A percentile compares a stretch with the other conserved stretches of the same genome.
Conservation (phyloP, 2,888 invertebrate genomes). For the Epistrophella euchroma region DNA sequence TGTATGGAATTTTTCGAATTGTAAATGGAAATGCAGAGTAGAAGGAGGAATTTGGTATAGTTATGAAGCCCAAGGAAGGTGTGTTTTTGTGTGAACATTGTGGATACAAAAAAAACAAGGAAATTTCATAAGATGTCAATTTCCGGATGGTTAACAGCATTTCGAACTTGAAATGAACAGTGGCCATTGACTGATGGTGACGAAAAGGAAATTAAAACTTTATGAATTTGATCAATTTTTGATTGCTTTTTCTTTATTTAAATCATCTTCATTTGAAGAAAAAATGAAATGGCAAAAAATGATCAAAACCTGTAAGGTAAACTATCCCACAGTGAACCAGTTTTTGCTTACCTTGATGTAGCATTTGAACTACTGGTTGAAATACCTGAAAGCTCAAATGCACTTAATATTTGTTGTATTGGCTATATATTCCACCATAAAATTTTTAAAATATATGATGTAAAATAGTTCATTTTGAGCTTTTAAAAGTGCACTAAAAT, state of each 20-base stretch:
- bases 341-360: too few relatives aligned
- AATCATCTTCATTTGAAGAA: not conserved
- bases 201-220: slow-evolving; percentile 25
- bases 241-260: not conserved
- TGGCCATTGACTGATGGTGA: slow-evolving; percentile 14
- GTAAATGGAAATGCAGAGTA: slow-evolving; percentile 5
- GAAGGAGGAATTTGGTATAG: slow-evolving; percentile 15
- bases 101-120: slow-evolving; percentile 6
- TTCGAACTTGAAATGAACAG: slow-evolving; percentile 56
- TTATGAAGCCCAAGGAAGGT: slow-evolving; percentile 7
- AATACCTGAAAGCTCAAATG: too few relatives aligned
- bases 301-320: too few relatives aligned
- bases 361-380: too few relatives aligned
- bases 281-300: too few relatives aligned
- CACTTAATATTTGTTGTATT: too few relatives aligned
- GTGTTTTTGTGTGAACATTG: slow-evolving; percentile 29
- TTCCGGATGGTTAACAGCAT: slow-evolving; percentile 55
- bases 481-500: too few relatives aligned
- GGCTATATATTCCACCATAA: too few relatives aligned
- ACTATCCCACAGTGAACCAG: too few relatives aligned
- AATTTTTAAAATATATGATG: too few relatives aligned
- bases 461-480: too few relatives aligned
- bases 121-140: slow-evolving; percentile 71
- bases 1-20: slow-evolving; percentile 22
- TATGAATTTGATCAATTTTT: not conserved